Conservation (phyloP, 2,888 invertebrate genomes). For the Eupithecia exiguata region DNA sequence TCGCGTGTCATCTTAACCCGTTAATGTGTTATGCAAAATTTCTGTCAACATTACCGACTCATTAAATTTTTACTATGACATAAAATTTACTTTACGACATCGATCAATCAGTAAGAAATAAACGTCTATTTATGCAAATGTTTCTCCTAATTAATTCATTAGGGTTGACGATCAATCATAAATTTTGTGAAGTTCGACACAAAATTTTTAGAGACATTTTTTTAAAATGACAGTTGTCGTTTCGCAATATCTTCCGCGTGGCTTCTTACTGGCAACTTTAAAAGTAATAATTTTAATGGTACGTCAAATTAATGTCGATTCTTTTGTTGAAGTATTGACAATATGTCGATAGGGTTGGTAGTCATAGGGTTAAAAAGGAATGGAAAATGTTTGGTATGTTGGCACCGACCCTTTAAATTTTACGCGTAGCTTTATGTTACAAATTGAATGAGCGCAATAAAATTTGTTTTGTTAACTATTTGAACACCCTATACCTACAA, state of each 20-base stretch:
- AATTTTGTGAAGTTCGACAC: constrained; percentile 42
- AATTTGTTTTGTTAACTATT: constrained; percentile 55
- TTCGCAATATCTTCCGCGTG: constrained; percentile 75
- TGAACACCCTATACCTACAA: constrained; percentile 20
- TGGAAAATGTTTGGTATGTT: constrained; percentile 49
- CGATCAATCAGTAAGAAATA: constrained; percentile 71
- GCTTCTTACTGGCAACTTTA: constrained; percentile 69
- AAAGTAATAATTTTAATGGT: constrained; percentile 81
- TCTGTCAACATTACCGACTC: constrained; percentile 61
- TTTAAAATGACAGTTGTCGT: constrained; percentile 50
- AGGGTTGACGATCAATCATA: constrained; percentile 64
- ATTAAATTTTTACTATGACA: constrained; percentile 59
- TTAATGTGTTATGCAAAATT: constrained; percentile 58
- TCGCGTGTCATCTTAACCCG: constrained; percentile 70
- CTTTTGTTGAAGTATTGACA: constrained; percentile 76
- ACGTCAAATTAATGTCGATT: constrained; percentile 81
- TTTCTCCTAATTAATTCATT: constrained; percentile 73
- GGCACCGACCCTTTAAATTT: constrained; percentile 76
- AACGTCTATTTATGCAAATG: constrained; percentile 70
- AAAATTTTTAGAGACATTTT: not conserved
- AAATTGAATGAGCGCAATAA: constrained; percentile 78
- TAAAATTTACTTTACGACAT: constrained; percentile 68
- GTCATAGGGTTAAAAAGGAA: constrained; percentile 50
- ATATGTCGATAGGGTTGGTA: constrained; percentile 77
- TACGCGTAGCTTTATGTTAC: constrained; percentile 74